Evolutionary conservation across 1,140 invertebrate species (phyloP).

Genomic region (Lucilia cuprina): DNA sequence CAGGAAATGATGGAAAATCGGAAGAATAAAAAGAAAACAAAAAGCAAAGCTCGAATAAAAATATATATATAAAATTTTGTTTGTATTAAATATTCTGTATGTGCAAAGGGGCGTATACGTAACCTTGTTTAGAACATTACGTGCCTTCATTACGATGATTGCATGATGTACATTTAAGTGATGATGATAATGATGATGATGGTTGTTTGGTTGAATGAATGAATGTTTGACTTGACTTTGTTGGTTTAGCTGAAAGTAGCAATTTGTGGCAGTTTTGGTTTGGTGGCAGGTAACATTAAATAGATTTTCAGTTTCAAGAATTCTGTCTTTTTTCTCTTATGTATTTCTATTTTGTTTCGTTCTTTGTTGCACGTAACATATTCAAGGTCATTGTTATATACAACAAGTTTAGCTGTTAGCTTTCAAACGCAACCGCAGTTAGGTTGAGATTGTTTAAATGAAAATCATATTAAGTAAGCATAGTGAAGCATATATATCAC

Average conservation of each 20-base stretch:
- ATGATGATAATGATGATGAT: neutral
- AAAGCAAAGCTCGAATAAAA: neutral
- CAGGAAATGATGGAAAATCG: neutral
- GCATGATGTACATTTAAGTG: neutral
- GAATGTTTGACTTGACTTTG: no score
- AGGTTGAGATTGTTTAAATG: neutral
- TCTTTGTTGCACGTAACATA: neutral
- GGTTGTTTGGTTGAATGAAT: neutral
- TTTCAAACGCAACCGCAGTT: neutral
- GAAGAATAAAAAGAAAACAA: neutral
- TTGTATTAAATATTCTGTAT: neutral
- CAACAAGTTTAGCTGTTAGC: neutral
- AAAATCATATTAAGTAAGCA: neutral
- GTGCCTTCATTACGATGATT: slow-evolving; percentile 6
- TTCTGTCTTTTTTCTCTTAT: neutral
- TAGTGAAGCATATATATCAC: neutral
- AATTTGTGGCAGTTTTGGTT: neutral
- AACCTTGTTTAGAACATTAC: slow-evolving; percentile 11
- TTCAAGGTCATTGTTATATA: neutral
- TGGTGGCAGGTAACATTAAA: neutral
- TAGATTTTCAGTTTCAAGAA: neutral
- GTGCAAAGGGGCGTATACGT: neutral
- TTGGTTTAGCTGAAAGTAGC: no score
- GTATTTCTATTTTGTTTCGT: neutral
- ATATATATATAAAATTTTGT: neutral